These are phyloP conservation scores for Trematomus bernacchii DNA, from an alignment of 2,797 vertebrate genomes.

Conservation along the genomic window DNA sequence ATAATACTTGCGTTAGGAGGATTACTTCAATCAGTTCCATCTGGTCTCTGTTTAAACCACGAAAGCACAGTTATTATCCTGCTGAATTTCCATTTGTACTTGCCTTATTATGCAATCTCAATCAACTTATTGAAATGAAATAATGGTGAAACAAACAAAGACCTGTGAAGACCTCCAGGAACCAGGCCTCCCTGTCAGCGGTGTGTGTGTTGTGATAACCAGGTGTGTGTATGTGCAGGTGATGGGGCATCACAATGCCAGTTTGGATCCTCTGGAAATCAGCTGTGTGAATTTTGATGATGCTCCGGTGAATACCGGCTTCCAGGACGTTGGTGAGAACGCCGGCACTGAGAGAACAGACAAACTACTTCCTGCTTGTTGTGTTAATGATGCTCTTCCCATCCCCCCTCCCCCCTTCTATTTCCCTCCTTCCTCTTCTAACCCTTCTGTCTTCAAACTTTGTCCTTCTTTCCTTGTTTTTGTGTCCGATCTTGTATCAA, in stretches of 20 bases:
- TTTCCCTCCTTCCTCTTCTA: constrained; percentile 15
- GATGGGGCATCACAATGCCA: constrained; percentile 97
- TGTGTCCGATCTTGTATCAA: constrained; percentile 52
- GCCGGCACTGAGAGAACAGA: constrained; percentile 47
- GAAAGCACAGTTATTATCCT: too few species aligned
- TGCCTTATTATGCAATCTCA: too few species aligned
- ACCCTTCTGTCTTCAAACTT: constrained; percentile 52
- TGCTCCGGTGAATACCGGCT: constrained; percentile 91
- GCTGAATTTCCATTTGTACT: too few species aligned
- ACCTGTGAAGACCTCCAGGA: constrained; percentile 28
- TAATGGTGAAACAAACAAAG: too few species aligned
- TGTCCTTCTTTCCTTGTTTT: constrained; percentile 39
- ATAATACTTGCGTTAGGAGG: too few species aligned
- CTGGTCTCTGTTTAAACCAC: too few species aligned
- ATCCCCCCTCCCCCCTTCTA: constrained; percentile 67
- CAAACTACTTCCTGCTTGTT: constrained; percentile 59
- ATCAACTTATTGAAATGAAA: too few species aligned
- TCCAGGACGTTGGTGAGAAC: constrained; percentile 96
- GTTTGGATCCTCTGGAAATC: constrained; percentile 98
- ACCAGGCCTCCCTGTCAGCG: not conserved
- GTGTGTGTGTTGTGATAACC: constrained; percentile 9
- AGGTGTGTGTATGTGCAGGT: constrained; percentile 83
- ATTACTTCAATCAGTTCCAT: too few species aligned
- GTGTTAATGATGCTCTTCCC: constrained; percentile 90
- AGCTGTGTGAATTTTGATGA: constrained; percentile 99